phyloP scores from a whole-genome alignment of 2,113 vertebrate genomes.

The Pachyramphus minor region DNA sequence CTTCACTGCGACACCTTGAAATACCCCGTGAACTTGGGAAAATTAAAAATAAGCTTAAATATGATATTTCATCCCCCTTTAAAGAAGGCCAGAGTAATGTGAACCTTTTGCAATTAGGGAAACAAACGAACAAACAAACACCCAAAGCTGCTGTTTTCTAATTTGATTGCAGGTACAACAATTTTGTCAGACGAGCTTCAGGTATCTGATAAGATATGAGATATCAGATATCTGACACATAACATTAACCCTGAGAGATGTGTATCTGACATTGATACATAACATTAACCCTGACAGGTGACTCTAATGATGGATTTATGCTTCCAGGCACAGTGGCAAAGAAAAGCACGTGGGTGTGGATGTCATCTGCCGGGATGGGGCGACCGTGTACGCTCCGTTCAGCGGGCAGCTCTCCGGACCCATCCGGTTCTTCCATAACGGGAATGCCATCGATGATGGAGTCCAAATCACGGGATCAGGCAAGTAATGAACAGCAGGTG shows the following conservation, averaged over 20 bases:
- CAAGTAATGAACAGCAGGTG: not conserved
- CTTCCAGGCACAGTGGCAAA: constrained; percentile 9
- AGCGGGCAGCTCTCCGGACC: constrained; percentile 67
- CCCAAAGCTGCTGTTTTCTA: not conserved
- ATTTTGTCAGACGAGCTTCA: not conserved
- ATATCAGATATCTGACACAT: too few relatives aligned
- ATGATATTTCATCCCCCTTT: not conserved
- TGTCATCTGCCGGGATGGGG: constrained; percentile 72
- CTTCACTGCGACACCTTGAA: not conserved
- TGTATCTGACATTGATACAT: fast-evolving
- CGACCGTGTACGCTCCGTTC: constrained; percentile 73
- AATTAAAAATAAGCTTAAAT: not conserved
- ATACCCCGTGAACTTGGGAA: not conserved
- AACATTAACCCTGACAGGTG: not conserved
- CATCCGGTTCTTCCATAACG: constrained; percentile 59
- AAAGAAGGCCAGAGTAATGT: not conserved
- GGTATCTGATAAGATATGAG: not conserved
- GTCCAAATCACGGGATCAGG: constrained; percentile 72
- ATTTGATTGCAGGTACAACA: not conserved
- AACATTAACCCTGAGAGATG: too few relatives aligned
- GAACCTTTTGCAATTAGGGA: not conserved
- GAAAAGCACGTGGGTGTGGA: constrained; percentile 64
- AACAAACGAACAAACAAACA: not conserved
- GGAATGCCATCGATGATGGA: constrained; percentile 75
- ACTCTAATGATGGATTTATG: not conserved